phyloP scores from a whole-genome alignment of 2,888 invertebrate species.

The Conistra vaccinii region DNA sequence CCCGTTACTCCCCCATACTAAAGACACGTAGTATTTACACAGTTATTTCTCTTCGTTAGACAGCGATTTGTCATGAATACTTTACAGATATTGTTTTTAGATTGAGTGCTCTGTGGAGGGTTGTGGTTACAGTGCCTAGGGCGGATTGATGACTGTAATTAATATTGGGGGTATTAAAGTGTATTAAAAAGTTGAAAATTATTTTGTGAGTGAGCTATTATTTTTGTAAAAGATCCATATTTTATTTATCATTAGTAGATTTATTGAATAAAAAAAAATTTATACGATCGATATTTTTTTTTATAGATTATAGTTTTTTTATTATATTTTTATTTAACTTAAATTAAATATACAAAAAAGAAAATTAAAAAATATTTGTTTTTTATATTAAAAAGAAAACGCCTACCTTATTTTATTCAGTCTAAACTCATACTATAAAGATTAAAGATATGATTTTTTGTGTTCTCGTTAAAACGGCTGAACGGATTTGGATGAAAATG shows the following conservation, averaged over 20 bases:
- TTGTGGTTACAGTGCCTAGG: constrained; percentile 67
- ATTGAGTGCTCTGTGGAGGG: constrained; percentile 82
- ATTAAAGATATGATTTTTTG: too few relatives aligned
- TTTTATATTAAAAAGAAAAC: neutral
- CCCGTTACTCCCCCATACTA: constrained; percentile 76
- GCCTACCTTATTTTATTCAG: neutral
- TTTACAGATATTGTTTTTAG: constrained; percentile 90
- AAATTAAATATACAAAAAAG: too few relatives aligned
- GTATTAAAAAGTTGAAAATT: constrained; percentile 29
- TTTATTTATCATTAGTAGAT: neutral
- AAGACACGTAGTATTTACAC: constrained; percentile 86
- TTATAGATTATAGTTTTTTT: neutral
- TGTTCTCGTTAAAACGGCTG: too few relatives aligned
- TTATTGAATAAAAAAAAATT: neutral
- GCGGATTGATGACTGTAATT: constrained; percentile 60
- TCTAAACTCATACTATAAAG: too few relatives aligned
- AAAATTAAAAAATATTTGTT: too few relatives aligned
- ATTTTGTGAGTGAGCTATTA: constrained; percentile 10
- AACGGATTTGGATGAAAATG: too few relatives aligned
- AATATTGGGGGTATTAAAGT: constrained; percentile 49
- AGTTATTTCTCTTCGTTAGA: constrained; percentile 90
- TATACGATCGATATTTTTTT: neutral
- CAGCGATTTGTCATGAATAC: constrained; percentile 90
- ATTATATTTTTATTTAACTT: too few relatives aligned
- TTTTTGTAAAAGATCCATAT: neutral